Evolutionary conservation across 2,113 vertebrate genomes (phyloP).

Genomic region (Dasyprocta punctata): DNA sequence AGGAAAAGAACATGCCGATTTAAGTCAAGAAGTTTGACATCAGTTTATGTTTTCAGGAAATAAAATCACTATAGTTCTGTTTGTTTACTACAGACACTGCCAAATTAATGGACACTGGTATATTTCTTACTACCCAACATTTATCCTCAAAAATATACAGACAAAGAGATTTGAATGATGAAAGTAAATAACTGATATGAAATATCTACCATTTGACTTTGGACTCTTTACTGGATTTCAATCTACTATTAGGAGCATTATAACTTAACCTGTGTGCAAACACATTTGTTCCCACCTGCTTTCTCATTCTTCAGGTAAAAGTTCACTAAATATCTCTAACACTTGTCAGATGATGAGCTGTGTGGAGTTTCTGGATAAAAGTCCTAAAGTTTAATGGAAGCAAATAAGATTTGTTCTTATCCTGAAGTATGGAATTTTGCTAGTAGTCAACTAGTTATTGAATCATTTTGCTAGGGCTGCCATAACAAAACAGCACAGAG

Average conservation of each 20-base stretch:
- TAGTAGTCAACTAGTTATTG: not conserved
- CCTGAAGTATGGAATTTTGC: not conserved
- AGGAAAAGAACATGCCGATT: not conserved
- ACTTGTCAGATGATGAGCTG: not conserved
- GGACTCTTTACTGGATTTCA: not conserved
- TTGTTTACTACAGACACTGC: not conserved
- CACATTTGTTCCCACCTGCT: not conserved
- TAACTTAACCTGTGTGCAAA: not conserved
- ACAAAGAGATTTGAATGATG: not conserved
- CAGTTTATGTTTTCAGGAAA: not conserved
- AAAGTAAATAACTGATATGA: not conserved
- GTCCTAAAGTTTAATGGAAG: not conserved
- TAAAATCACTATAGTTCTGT: not conserved
- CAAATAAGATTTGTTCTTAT: not conserved
- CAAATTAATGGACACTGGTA: not conserved
- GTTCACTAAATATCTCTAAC: not conserved
- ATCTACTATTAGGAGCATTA: not conserved
- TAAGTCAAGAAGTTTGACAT: not conserved
- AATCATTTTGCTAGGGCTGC: not conserved
- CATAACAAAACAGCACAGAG: not conserved
- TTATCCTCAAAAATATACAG: not conserved
- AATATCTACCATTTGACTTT: not conserved
- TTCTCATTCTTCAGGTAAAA: not conserved
- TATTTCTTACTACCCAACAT: not conserved
- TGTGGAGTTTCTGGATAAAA: not conserved